These are phyloP conservation scores for Exocentrus adspersus DNA, from an alignment of 2,888 invertebrate species.

Conservation along the genomic window DNA sequence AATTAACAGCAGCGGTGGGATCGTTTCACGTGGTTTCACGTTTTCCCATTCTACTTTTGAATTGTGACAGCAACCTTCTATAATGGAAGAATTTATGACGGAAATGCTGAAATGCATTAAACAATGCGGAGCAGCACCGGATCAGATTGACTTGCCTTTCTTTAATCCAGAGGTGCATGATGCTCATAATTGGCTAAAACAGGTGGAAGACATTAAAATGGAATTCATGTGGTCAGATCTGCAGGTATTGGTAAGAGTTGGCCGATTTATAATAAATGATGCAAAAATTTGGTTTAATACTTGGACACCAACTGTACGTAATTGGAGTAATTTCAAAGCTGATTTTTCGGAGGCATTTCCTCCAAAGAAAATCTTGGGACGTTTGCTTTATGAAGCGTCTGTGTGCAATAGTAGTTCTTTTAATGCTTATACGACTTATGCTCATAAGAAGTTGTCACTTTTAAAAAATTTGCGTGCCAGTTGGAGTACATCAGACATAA, in stretches of 20 bases:
- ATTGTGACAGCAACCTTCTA: background rate
- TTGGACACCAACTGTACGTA: constrained; percentile 25
- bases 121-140: constrained; percentile 25
- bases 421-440: constrained; percentile 29
- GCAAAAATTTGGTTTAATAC: constrained; percentile 27
- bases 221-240: constrained; percentile 31
- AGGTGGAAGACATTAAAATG: constrained; percentile 29
- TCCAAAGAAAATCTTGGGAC: constrained; percentile 27
- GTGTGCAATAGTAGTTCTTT: constrained; percentile 21
- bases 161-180: constrained; percentile 33
- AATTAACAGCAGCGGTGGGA: background rate
- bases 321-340: constrained; percentile 26
- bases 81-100: constrained; percentile 22
- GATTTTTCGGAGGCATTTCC: constrained; percentile 35
- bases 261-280: constrained; percentile 26
- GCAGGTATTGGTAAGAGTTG: constrained; percentile 31
- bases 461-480: constrained; percentile 25
- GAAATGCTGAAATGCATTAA: constrained; percentile 25
- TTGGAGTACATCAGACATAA: constrained; percentile 20
- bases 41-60: background rate
- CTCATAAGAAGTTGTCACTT: constrained; percentile 24
- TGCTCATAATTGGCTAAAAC: constrained; percentile 27
- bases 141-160: constrained; percentile 33
- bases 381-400: constrained; percentile 26
- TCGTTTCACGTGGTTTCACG: background rate